A percentile compares a stretch with the other conserved stretches of the same genome.
phyloP scores from a whole-genome alignment of 2,888 invertebrate species.

The Drepanosiphum platanoidis region DNA sequence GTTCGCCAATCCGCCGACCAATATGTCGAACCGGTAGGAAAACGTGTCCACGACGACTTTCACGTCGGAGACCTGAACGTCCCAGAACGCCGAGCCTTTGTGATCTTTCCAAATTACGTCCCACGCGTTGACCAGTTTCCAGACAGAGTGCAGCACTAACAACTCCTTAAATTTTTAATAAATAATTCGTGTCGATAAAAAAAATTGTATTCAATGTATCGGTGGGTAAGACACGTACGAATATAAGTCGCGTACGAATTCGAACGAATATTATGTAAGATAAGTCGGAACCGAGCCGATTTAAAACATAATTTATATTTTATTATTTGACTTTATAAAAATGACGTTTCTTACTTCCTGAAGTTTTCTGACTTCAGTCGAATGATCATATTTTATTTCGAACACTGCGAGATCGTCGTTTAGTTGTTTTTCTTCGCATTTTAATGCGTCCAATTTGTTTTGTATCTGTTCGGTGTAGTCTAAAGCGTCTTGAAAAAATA shows the following conservation, averaged over 20 bases:
- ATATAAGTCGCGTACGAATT: background rate
- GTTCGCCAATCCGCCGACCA: background rate
- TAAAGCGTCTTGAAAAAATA: conserved; percentile 45
- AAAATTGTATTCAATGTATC: no score
- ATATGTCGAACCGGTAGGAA: conserved; percentile 68
- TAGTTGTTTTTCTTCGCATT: conserved; percentile 44
- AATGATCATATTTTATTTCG: conserved; percentile 18
- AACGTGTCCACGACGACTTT: conserved; percentile 77
- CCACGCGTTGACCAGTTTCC: conserved; percentile 74
- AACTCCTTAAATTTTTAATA: conserved; percentile 44
- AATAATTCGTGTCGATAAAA: no score
- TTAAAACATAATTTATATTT: no score
- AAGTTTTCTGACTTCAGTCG: background rate
- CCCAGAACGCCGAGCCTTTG: conserved; percentile 81
- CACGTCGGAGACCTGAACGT: conserved; percentile 80
- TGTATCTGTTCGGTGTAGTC: conserved; percentile 29
- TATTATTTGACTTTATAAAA: background rate
- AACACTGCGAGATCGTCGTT: conserved; percentile 36
- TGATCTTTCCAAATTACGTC: conserved; percentile 83
- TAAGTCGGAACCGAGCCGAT: no score
- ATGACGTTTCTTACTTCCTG: conserved; percentile 34
- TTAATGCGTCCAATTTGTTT: conserved; percentile 20
- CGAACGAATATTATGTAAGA: background rate
- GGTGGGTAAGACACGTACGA: background rate
- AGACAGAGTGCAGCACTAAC: conserved; percentile 18